phyloP scores from a whole-genome alignment of 2,113 vertebrate genomes.

The Pterophyllum scalare region DNA sequence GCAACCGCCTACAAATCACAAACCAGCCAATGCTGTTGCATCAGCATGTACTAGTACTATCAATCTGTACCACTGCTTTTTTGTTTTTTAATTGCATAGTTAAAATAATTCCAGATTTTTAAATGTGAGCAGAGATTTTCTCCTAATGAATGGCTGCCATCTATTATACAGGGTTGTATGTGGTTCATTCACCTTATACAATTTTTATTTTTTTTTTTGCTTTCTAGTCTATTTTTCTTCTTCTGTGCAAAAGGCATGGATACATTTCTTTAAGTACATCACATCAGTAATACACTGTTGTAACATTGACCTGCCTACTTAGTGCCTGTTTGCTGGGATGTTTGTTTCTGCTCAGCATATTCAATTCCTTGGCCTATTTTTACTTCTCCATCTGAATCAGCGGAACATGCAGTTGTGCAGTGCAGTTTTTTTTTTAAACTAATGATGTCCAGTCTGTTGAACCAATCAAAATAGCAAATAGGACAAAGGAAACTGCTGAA shows the following conservation, averaged over 20 bases:
- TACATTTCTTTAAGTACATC: not conserved
- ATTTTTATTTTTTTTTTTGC: not conserved
- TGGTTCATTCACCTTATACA: not conserved
- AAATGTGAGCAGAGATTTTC: not conserved
- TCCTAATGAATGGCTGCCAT: not conserved
- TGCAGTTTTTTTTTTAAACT: not conserved
- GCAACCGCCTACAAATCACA: not conserved
- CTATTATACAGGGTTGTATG: not conserved
- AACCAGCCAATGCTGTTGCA: not conserved
- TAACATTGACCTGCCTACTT: not conserved
- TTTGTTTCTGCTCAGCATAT: constrained; percentile 29
- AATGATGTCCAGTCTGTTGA: not conserved
- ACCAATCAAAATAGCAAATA: constrained; percentile 4
- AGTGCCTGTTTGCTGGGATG: not conserved
- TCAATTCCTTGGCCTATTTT: constrained; percentile 16
- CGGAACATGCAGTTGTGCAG: too few species aligned
- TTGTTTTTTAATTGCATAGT: not conserved
- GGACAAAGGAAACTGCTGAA: not conserved
- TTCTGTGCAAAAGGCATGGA: not conserved
- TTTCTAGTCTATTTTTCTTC: not conserved
- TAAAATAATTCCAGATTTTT: not conserved
- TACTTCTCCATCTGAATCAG: constrained; percentile 37
- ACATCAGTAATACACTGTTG: not conserved
- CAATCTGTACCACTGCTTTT: not conserved
- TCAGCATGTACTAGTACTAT: not conserved